Evolutionary conservation across 2,888 invertebrate genomes (phyloP).

Genomic region (Anthophora plumipes): DNA sequence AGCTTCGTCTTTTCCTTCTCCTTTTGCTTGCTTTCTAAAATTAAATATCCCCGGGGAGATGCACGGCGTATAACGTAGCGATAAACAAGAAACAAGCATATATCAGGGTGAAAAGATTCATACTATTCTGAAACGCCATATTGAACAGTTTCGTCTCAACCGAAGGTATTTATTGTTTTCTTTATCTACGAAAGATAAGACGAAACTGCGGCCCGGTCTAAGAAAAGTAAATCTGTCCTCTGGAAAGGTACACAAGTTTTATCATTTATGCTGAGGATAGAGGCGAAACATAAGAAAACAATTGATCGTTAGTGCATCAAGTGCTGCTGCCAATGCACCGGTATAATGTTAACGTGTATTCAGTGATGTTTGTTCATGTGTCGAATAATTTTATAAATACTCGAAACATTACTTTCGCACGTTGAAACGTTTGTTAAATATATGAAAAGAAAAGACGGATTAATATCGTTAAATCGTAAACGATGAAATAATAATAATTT

Average conservation of each 20-base stretch:
- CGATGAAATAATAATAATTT: not conserved
- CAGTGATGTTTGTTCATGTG: not conserved
- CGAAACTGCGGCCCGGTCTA: constrained; percentile 18
- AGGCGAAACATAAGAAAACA: constrained; percentile 45
- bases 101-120: not conserved
- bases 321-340: constrained; percentile 6
- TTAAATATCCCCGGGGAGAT: not conserved
- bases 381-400: not conserved
- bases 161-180: constrained; percentile 52
- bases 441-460: not conserved
- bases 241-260: constrained; percentile 60
- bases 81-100: not conserved
- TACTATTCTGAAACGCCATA: not conserved
- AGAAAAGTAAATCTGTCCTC: constrained; percentile 47
- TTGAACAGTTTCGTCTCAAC: constrained; percentile 18
- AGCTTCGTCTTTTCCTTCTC: not conserved
- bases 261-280: constrained; percentile 49
- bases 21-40: not conserved
- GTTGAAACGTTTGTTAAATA: not conserved
- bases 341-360: not conserved
- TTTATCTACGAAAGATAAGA: constrained; percentile 63
- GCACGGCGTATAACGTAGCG: not conserved
- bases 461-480: not conserved
- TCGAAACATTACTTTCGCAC: not conserved
- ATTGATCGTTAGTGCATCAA: constrained; percentile 42